A percentile compares a stretch with the other conserved stretches of the same genome.
phyloP scores from a whole-genome alignment of 2,113 vertebrate genomes.

The Podocnemis expansa region DNA sequence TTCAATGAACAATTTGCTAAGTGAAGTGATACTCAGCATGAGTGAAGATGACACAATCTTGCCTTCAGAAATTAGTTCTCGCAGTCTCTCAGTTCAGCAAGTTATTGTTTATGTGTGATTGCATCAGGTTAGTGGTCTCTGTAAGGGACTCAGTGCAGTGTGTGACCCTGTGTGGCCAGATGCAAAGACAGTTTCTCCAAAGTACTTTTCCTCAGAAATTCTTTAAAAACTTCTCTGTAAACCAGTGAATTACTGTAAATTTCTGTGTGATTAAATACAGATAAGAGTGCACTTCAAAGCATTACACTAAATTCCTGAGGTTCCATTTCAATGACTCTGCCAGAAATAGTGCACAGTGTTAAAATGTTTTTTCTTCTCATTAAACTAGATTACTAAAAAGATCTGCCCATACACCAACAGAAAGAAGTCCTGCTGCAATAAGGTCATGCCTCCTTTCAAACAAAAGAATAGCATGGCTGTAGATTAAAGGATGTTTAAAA shows the following conservation, averaged over 20 bases:
- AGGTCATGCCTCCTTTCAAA: background rate
- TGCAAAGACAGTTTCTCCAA: background rate
- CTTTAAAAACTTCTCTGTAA: conserved; percentile 30
- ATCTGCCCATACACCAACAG: background rate
- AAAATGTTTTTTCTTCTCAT: background rate
- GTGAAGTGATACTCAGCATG: background rate
- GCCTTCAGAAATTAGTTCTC: background rate
- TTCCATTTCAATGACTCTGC: conserved; percentile 35
- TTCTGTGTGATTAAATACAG: conserved; percentile 52
- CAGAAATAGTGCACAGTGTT: background rate
- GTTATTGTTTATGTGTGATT: accelerated
- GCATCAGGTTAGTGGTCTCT: no score
- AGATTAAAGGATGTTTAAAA: background rate
- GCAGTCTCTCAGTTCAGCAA: background rate
- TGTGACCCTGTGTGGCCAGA: background rate
- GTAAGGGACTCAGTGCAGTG: background rate
- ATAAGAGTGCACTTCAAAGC: conserved; percentile 69
- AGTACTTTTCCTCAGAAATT: conserved; percentile 18
- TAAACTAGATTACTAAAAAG: background rate
- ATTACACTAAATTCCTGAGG: conserved; percentile 47
- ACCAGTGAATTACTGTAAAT: conserved; percentile 37
- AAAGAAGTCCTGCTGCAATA: background rate
- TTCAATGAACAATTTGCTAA: background rate
- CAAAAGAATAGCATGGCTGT: background rate
- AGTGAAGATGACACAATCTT: background rate